These are phyloP conservation scores for Florisuga fusca DNA, from an alignment of 2,797 vertebrate species.

Conservation along the genomic window DNA sequence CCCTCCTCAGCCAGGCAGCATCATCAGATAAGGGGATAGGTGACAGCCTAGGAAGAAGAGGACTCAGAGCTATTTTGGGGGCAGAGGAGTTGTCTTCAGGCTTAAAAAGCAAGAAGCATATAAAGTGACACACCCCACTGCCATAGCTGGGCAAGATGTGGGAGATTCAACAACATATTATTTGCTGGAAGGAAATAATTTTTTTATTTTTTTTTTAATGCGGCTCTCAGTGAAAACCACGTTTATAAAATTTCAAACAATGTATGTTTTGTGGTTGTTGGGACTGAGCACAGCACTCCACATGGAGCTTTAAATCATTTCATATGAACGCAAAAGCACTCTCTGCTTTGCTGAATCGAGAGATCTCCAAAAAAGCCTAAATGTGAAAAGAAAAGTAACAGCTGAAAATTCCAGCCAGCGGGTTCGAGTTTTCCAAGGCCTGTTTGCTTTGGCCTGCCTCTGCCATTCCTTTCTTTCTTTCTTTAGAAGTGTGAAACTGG, in stretches of 20 bases:
- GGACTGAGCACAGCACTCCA: conserved; percentile 45
- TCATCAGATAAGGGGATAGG: rapidly evolving
- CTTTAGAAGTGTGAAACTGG: conserved; percentile 97
- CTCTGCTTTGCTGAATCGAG: conserved; percentile 60
- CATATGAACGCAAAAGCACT: conserved; percentile 26
- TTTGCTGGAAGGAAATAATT: conserved; percentile 47
- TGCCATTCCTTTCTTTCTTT: conserved; percentile 86
- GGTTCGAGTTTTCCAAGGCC: conserved; percentile 78
- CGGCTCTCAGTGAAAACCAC: conserved; percentile 43
- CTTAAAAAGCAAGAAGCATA: not conserved
- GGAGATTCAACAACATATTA: conserved; percentile 52
- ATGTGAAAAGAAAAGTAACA: conserved; percentile 68
- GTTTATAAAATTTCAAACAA: conserved; percentile 56
- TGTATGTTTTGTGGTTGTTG: conserved; percentile 64
- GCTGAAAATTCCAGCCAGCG: conserved; percentile 77
- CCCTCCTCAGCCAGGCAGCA: not conserved
- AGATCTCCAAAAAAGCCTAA: conserved; percentile 56
- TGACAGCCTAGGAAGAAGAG: not conserved
- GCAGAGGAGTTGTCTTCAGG: not conserved
- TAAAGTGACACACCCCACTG: not conserved
- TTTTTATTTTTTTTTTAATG: not conserved
- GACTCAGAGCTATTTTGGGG: not conserved
- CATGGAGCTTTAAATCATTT: conserved; percentile 47
- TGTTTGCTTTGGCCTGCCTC: conserved; percentile 81
- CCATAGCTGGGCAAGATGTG: conserved; percentile 34